Base-by-base conservation (phyloP, 2,888 invertebrate species). In the Campoplex nolae region DNA sequence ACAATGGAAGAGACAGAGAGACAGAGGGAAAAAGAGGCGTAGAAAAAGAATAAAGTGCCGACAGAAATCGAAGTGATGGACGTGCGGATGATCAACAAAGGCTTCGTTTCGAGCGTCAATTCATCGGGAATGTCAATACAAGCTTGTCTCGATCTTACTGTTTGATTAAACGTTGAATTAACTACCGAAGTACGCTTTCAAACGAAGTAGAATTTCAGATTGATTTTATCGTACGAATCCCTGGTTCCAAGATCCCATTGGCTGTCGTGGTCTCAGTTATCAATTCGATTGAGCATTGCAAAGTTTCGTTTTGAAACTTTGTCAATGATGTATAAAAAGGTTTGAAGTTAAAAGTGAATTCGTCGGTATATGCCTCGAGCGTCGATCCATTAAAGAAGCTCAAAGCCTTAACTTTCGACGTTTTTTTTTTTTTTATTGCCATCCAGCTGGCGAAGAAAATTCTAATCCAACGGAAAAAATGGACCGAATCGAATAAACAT, bases 371-470 rank as follows among this genome's bases (percentile, higher is more conserved):
- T 23, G 18, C 7, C 18, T 54, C 23, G 7, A 16, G n/a, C 13
- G 42, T 38, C 42, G 51, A 83, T 83, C 62, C 70, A 76, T 83
- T 76, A 70, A 48, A 58, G 38, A 68, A 48, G 32, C 18, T 38
- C 51, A 56, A 58, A 38, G 51, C 28, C 62, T 58, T 71, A 74
- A 81, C 74, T 58, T 76, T 42, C 28, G 8, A 32, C 18, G 38
- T 9, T 71, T 51, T 73, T 51, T 71, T 51, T 73, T 51, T 51
- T 51, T 32, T 0, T 18, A 58, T 42, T 13, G 58, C 0, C 35
- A 51, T 35, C 51, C 71, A 54, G 51, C 42, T 68, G 67, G 51
- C 28, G 35, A 51, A 18, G 35, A 54, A 54, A 73, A n/a, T 70
- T 45, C 28, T 38, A 48, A 70, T 48, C 70, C 48, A 28, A 6